These are phyloP conservation scores for Unio pictorum DNA, from an alignment of 2,888 invertebrate species.

Conservation along the genomic window DNA sequence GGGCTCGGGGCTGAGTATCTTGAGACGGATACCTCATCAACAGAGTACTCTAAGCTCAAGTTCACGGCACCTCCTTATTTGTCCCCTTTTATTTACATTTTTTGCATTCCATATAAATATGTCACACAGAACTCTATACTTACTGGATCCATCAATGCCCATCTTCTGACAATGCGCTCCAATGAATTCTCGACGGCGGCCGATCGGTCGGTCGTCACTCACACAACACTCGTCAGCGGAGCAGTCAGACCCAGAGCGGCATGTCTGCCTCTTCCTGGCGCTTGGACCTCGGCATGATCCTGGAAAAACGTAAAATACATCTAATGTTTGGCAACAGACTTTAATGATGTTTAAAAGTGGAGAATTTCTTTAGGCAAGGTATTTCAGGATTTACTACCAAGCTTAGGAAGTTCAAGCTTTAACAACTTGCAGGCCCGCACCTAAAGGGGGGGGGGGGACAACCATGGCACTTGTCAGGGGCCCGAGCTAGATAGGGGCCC, in stretches of 20 bases:
- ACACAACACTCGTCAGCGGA: slow-evolving; percentile 33
- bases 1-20: too few species aligned
- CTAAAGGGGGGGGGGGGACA: too few species aligned
- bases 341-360: too few species aligned
- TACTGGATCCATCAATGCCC: slow-evolving; percentile 25
- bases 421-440: too few species aligned
- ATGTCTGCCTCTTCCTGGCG: slow-evolving; percentile 9
- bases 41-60: too few species aligned
- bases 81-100: not conserved
- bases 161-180: slow-evolving; percentile 26
- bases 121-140: not conserved
- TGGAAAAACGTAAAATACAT: not conserved
- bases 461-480: too few species aligned
- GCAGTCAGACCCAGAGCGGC: slow-evolving; percentile 30
- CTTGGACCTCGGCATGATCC: not conserved
- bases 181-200: slow-evolving; percentile 12
- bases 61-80: not conserved
- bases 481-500: too few species aligned
- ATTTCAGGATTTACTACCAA: too few species aligned
- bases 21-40: too few species aligned
- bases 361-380: too few species aligned
- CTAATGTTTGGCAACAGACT: too few species aligned
- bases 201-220: slow-evolving; percentile 25
- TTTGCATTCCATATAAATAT: not conserved
- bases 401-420: too few species aligned